A percentile compares a stretch with the other conserved stretches of the same genome.
These are phyloP conservation scores for Lasioglossum marginatum DNA, from an alignment of 2,888 invertebrate species.

Conservation along the genomic window DNA sequence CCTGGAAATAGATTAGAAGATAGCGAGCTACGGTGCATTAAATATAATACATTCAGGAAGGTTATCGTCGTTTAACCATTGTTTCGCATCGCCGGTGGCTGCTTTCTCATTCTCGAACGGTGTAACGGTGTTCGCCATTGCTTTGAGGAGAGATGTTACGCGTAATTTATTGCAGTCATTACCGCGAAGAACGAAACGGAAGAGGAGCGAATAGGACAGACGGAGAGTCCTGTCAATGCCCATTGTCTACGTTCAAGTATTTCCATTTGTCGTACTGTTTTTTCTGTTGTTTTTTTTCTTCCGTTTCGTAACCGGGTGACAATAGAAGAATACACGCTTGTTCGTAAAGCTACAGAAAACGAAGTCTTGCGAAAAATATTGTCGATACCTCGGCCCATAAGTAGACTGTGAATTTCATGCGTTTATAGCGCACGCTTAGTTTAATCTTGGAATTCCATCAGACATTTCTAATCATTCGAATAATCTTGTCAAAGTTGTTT, in stretches of 20 bases:
- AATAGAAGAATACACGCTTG: not conserved
- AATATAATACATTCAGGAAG: conserved; percentile 21
- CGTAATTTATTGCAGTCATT: conserved; percentile 54
- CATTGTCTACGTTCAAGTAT: conserved; percentile 16
- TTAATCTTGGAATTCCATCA: not conserved
- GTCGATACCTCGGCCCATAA: not conserved
- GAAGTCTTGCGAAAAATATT: not conserved
- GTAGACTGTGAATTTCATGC: not conserved
- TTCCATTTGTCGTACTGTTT: conserved; percentile 13
- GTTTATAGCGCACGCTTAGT: not conserved
- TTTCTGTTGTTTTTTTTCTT: not conserved
- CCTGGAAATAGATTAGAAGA: conserved; percentile 19
- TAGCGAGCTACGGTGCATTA: conserved; percentile 26
- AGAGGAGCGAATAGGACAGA: conserved; percentile 21
- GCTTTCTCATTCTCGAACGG: conserved; percentile 19
- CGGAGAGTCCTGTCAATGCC: conserved; percentile 18
- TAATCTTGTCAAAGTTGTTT: not conserved
- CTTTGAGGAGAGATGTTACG: conserved; percentile 51
- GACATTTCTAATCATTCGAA: not conserved
- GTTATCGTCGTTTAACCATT: conserved; percentile 31
- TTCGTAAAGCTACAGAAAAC: not conserved
- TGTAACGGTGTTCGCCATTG: conserved; percentile 49
- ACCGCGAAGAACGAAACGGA: conserved; percentile 36
- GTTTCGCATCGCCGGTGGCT: conserved; percentile 20
- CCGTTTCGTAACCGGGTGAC: not conserved